A percentile compares a stretch with the other conserved stretches of the same genome.
Conservation (phyloP, 1,140 invertebrate genomes). For the Varroa destructor region DNA sequence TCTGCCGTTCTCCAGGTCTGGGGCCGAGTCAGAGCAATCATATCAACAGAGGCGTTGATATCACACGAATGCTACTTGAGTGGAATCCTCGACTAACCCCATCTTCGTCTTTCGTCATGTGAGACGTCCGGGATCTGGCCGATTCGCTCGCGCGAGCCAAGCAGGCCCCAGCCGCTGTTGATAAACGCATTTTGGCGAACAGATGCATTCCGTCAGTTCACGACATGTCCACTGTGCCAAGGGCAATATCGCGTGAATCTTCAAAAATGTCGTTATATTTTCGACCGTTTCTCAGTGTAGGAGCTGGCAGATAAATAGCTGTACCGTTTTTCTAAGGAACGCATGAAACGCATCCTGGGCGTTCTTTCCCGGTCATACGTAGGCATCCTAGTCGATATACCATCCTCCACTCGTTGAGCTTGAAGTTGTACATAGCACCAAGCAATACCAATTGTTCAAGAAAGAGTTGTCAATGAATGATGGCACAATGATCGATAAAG, state of each 20-base stretch:
- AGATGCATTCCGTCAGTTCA: background rate
- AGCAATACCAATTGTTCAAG: background rate
- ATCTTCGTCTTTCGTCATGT: background rate
- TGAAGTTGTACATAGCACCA: background rate
- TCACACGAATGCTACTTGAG: background rate
- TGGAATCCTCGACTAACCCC: background rate
- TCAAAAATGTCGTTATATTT: background rate
- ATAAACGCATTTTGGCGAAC: constrained; percentile 13
- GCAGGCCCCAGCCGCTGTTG: background rate
- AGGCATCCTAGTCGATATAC: background rate
- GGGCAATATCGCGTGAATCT: background rate
- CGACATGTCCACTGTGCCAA: background rate
- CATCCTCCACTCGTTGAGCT: background rate
- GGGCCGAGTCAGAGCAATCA: background rate
- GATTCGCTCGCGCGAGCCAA: background rate
- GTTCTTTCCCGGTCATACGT: background rate
- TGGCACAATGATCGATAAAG: too few species aligned
- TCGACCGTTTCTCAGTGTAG: background rate
- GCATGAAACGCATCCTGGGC: background rate
- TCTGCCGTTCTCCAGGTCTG: background rate
- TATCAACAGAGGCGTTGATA: background rate
- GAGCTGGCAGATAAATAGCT: background rate
- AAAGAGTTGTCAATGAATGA: background rate
- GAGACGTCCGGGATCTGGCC: constrained; percentile 9
- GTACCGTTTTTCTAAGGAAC: constrained; percentile 12